Conservation (phyloP, 2,888 invertebrate genomes). For the Pandemis cinnamomeana region DNA sequence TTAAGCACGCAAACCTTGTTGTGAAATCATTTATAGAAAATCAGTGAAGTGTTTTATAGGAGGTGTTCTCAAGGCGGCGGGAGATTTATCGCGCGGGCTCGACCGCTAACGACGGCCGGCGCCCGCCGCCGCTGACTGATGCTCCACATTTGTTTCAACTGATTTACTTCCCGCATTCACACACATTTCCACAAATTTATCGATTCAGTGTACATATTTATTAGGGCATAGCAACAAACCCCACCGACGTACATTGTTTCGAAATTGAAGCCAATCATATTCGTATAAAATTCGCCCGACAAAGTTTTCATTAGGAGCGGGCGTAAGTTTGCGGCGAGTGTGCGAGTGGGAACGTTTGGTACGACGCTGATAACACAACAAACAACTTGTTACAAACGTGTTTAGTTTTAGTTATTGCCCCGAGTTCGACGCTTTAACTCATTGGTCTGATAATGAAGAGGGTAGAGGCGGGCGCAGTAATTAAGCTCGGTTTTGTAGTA, state of each 20-base stretch:
- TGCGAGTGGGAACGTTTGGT: conserved; percentile 78
- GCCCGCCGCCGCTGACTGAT: conserved; percentile 72
- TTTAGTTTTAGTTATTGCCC: conserved; percentile 84
- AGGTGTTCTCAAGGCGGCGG: conserved; percentile 74
- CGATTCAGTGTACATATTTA: conserved; percentile 55
- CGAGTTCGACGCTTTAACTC: conserved; percentile 81
- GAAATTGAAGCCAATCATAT: conserved; percentile 44
- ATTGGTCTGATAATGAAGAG: conserved; percentile 81
- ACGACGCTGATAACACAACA: conserved; percentile 82
- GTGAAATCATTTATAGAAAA: conserved; percentile 41
- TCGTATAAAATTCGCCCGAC: conserved; percentile 68
- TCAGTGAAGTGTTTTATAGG: conserved; percentile 49
- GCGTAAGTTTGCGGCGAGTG: conserved; percentile 78
- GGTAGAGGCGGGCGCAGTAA: conserved; percentile 66
- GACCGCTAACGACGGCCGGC: conserved; percentile 78
- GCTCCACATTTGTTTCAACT: conserved; percentile 81
- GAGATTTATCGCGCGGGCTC: conserved; percentile 77
- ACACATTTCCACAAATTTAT: conserved; percentile 63
- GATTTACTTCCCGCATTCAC: conserved; percentile 75
- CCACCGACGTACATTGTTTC: conserved; percentile 26
- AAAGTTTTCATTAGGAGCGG: conserved; percentile 79
- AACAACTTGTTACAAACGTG: conserved; percentile 84
- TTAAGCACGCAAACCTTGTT: conserved; percentile 35
- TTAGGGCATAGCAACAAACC: conserved; percentile 40
- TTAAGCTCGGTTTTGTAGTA: conserved; percentile 68